These are phyloP conservation scores for Acanthaster planci DNA, from an alignment of 35 echinoderm and acorn worm species.

Conservation along the genomic window DNA sequence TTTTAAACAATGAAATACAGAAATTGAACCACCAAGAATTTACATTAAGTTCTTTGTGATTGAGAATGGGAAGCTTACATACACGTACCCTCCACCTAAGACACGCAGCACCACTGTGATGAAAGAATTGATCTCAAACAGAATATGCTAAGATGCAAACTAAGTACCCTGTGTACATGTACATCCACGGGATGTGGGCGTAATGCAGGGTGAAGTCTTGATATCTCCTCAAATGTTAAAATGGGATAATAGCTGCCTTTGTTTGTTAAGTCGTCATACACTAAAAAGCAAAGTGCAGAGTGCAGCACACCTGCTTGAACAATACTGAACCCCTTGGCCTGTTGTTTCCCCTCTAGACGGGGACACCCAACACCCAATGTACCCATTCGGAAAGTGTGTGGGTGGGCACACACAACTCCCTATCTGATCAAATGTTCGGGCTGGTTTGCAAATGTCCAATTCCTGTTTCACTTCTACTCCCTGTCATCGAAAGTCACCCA, in stretches of 20 bases:
- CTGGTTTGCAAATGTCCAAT: neutral
- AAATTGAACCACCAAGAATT: no score
- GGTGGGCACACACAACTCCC: constrained; percentile 16
- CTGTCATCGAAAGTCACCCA: constrained; percentile 12
- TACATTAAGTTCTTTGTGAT: no score
- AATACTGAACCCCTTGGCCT: neutral
- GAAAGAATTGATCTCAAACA: neutral
- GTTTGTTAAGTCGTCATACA: constrained; percentile 3
- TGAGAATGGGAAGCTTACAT: no score
- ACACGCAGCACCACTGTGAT: neutral
- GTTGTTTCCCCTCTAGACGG: constrained; percentile 16
- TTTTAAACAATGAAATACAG: no score
- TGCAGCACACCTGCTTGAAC: neutral
- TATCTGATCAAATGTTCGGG: constrained; percentile 9
- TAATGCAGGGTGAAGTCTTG: neutral
- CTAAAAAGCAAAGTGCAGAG: neutral
- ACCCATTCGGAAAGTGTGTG: constrained; percentile 15
- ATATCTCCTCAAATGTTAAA: constrained; percentile 11
- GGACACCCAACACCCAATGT: constrained; percentile 23
- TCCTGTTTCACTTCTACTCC: constrained; percentile 22
- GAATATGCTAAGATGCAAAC: neutral
- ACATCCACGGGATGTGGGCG: constrained; percentile 2
- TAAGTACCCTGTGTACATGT: neutral
- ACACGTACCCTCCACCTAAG: no score
- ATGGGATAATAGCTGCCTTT: neutral